Evolutionary conservation across 2,113 vertebrate species (phyloP).

Genomic region (Stictonetta naevosa): DNA sequence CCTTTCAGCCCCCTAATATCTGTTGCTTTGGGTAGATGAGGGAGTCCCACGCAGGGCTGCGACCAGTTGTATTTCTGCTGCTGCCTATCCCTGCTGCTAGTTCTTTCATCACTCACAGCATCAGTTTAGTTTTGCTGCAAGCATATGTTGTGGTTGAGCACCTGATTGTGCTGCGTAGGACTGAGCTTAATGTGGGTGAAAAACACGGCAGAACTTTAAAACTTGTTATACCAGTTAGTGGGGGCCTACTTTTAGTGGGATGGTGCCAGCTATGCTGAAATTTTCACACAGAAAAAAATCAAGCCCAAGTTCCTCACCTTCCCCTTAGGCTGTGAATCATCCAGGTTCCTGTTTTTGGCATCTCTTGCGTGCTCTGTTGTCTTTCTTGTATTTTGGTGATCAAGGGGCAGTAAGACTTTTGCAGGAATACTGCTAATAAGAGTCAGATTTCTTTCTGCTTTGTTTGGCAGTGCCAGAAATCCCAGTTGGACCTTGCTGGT

Average conservation of each 20-base stretch:
- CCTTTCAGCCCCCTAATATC: background rate
- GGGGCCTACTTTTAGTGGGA: background rate
- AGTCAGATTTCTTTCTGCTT: background rate
- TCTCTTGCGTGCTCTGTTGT: background rate
- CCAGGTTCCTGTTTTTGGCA: background rate
- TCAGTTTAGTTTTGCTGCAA: background rate
- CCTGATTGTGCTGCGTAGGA: background rate
- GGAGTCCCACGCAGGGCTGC: background rate
- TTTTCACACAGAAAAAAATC: constrained; percentile 13
- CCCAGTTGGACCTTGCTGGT: background rate
- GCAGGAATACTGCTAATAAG: background rate
- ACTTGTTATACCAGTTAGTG: constrained; percentile 29
- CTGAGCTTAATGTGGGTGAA: background rate
- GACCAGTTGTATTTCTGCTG: background rate
- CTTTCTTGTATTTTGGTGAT: background rate
- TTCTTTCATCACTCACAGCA: background rate
- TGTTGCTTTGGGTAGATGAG: background rate
- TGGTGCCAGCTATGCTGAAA: background rate
- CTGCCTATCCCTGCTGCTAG: background rate
- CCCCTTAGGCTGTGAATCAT: background rate
- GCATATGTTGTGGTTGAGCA: background rate
- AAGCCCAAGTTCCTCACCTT: constrained; percentile 26
- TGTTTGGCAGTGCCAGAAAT: background rate
- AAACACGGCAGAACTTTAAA: background rate
- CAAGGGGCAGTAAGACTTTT: background rate